Evolutionary conservation across 2,113 vertebrate species (phyloP).

Genomic region (Natator depressus): DNA sequence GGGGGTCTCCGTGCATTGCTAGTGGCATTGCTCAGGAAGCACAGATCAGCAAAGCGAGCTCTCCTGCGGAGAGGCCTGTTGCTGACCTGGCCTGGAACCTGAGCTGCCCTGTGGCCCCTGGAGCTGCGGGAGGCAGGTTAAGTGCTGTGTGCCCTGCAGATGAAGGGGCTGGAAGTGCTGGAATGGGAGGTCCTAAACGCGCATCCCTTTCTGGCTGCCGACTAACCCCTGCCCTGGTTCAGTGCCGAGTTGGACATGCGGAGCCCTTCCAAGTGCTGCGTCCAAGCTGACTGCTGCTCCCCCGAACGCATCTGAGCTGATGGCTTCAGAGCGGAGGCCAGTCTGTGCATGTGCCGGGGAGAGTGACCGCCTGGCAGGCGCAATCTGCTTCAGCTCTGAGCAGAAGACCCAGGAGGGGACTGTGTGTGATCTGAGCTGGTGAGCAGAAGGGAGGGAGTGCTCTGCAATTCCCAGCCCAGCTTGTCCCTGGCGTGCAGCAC

Average conservation of each 20-base stretch:
- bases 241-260: background rate
- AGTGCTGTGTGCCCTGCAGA: no score
- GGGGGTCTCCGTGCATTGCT: no score
- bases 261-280: no score
- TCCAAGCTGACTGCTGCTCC: no score
- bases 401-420: accelerated
- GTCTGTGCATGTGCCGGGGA: background rate
- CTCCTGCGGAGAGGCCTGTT: no score
- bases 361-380: background rate
- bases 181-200: background rate
- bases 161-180: no score
- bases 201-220: background rate
- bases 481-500: background rate
- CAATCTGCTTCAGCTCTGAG: accelerated
- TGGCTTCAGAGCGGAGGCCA: background rate
- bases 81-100: no score
- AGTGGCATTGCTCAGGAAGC: no score
- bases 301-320: no score
- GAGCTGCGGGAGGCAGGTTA: no score
- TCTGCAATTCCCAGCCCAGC: background rate
- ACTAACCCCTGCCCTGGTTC: background rate
- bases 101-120: no score
- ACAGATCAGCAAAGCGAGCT: no score
- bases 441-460: background rate
- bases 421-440: background rate